These are phyloP conservation scores for Eumacrocentrus americanus DNA, from an alignment of 2,888 invertebrate species.

Conservation along the genomic window DNA sequence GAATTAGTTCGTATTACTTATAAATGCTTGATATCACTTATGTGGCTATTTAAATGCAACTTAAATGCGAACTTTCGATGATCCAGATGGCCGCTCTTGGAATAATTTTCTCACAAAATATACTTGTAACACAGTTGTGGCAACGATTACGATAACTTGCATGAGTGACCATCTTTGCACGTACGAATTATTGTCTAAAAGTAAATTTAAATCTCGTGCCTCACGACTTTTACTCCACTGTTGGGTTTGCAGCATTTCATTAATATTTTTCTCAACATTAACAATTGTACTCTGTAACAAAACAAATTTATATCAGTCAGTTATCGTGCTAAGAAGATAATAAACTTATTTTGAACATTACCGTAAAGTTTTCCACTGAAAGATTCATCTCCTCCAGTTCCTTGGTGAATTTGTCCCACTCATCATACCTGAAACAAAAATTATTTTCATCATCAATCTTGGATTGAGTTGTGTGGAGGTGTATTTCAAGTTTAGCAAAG, in stretches of 20 bases:
- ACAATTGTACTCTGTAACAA: slow-evolving; percentile 71
- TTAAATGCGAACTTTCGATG: slow-evolving; percentile 54
- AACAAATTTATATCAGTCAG: slow-evolving; percentile 12
- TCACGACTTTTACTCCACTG: slow-evolving; percentile 81
- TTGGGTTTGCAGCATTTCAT: slow-evolving; percentile 83
- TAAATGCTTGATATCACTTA: no score
- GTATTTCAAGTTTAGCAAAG: neutral
- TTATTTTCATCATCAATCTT: slow-evolving; percentile 1
- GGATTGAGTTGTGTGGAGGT: neutral
- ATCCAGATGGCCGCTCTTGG: slow-evolving; percentile 73
- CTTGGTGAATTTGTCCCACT: slow-evolving; percentile 90
- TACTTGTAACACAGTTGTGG: slow-evolving; percentile 81
- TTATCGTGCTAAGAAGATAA: no score
- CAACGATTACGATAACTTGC: slow-evolving; percentile 82
- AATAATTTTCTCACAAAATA: slow-evolving; percentile 90
- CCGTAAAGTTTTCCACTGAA: slow-evolving; percentile 90
- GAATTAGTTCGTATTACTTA: neutral
- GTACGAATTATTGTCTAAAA: slow-evolving; percentile 82
- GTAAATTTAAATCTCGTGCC: slow-evolving; percentile 80
- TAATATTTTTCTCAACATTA: slow-evolving; percentile 82
- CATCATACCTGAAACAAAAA: slow-evolving; percentile 71
- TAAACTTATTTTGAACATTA: slow-evolving; percentile 60
- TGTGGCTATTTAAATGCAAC: slow-evolving; percentile 1
- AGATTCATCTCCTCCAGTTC: slow-evolving; percentile 87
- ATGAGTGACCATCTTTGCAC: slow-evolving; percentile 88